Conservation (phyloP, 2,888 invertebrate species). For the Odontomyia ornata region DNA sequence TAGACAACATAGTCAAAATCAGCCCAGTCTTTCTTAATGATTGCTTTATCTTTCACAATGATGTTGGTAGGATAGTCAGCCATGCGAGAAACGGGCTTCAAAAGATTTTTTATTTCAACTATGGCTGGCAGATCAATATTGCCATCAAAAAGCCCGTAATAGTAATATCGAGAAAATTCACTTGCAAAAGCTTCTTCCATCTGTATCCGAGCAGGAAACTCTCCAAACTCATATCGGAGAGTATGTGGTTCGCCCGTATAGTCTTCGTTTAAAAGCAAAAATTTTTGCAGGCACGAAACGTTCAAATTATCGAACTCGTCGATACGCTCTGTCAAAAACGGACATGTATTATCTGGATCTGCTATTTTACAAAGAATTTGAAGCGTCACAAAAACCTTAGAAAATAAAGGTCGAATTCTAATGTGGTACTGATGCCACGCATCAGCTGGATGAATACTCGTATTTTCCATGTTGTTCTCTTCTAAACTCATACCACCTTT, state of each 20-base stretch:
- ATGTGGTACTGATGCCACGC: neutral
- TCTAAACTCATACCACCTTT: too few species aligned
- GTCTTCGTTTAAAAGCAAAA: neutral
- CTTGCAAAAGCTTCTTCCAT: neutral
- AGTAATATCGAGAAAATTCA: neutral
- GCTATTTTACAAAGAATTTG: neutral
- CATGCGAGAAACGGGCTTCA: neutral
- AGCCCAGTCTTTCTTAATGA: neutral
- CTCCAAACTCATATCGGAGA: neutral
- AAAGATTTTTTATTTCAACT: neutral
- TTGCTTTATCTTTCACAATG: neutral
- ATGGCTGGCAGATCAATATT: neutral
- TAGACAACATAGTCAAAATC: neutral
- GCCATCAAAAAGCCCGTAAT: neutral
- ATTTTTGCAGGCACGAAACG: neutral
- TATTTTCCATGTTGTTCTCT: too few species aligned
- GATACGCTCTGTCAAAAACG: neutral
- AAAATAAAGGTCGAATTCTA: neutral
- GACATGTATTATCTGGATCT: too few species aligned
- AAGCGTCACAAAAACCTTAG: neutral
- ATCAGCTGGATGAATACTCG: too few species aligned
- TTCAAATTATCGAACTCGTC: neutral
- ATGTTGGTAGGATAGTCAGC: neutral
- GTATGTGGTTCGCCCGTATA: neutral
- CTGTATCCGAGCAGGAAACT: neutral